These are phyloP conservation scores for Paramacrobiotus metropolitanus DNA, from an alignment of 1,140 invertebrate species.

Conservation along the genomic window DNA sequence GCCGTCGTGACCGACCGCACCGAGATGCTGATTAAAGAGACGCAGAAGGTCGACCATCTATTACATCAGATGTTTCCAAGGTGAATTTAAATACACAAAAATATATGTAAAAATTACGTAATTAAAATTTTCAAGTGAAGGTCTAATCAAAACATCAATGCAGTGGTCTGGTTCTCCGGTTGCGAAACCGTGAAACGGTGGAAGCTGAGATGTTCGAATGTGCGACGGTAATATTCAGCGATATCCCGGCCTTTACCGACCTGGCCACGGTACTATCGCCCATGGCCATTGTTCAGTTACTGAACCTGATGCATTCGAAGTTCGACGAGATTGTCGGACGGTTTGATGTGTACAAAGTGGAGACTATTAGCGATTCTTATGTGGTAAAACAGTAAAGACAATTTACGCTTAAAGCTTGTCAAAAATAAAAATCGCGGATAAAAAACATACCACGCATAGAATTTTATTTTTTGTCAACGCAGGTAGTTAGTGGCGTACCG, in stretches of 20 bases:
- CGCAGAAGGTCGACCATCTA: neutral
- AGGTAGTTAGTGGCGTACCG: neutral
- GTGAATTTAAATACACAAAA: neutral
- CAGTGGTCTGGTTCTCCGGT: too few relatives aligned
- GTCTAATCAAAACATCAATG: too few relatives aligned
- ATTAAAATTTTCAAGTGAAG: neutral
- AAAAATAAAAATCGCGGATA: neutral
- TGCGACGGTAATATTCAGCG: slow-evolving; percentile 20
- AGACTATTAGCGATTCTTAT: neutral
- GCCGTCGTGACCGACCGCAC: neutral
- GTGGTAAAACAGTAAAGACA: neutral
- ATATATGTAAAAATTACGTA: neutral
- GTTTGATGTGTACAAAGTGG: neutral
- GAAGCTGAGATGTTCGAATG: slow-evolving; percentile 18
- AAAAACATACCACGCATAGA: neutral
- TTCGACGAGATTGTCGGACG: slow-evolving; percentile 15
- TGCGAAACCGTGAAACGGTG: neutral
- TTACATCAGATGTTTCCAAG: neutral
- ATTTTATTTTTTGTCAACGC: too few relatives aligned
- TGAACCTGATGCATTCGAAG: slow-evolving; percentile 18
- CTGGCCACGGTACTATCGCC: slow-evolving; percentile 19
- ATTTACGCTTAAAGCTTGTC: neutral
- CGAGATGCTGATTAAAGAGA: neutral
- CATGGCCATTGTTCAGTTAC: slow-evolving; percentile 19
- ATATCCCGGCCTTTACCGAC: slow-evolving; percentile 21